Conservation (phyloP, 2,113 vertebrate genomes). For the Hippopotamus amphibius region DNA sequence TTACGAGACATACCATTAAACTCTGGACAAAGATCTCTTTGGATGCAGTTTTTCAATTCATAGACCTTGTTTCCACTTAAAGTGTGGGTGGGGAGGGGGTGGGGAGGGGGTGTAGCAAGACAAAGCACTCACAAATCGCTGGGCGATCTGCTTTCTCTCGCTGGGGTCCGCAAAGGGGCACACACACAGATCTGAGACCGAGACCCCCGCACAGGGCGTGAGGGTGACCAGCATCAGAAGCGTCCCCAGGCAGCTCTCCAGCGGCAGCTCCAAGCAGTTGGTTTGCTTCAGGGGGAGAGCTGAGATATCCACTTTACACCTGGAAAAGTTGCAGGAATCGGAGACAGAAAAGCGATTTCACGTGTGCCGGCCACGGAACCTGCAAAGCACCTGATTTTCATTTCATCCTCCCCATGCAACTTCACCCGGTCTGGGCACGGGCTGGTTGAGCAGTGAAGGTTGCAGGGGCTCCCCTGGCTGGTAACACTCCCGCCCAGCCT, state of each 20-base stretch:
- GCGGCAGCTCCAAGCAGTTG: slow-evolving; percentile 89
- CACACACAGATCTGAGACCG: slow-evolving; percentile 91
- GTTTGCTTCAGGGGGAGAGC: slow-evolving; percentile 88
- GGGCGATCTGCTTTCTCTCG: slow-evolving; percentile 87
- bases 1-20: slow-evolving; percentile 32
- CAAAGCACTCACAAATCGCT: slow-evolving; percentile 91
- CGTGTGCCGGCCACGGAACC: background rate
- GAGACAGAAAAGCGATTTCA: slow-evolving; percentile 16
- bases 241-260: slow-evolving; percentile 88
- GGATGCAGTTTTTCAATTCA: background rate
- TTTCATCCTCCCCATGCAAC: slow-evolving; percentile 63
- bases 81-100: rapidly evolving
- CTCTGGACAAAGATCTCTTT: slow-evolving; percentile 29
- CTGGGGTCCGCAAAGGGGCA: slow-evolving; percentile 90
- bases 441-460: slow-evolving; percentile 26
- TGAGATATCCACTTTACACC: slow-evolving; percentile 93
- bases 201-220: slow-evolving; percentile 91
- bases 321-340: slow-evolving; percentile 73
- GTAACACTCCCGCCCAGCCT: background rate
- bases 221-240: slow-evolving; percentile 92
- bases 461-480: background rate
- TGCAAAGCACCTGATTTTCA: background rate
- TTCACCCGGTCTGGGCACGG: slow-evolving; percentile 52
- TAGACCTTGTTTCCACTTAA: background rate
- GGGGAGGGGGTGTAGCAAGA: rapidly evolving